Evolutionary conservation across 2,888 invertebrate genomes (phyloP).

Genomic region (Leptopilina drosophilae): DNA sequence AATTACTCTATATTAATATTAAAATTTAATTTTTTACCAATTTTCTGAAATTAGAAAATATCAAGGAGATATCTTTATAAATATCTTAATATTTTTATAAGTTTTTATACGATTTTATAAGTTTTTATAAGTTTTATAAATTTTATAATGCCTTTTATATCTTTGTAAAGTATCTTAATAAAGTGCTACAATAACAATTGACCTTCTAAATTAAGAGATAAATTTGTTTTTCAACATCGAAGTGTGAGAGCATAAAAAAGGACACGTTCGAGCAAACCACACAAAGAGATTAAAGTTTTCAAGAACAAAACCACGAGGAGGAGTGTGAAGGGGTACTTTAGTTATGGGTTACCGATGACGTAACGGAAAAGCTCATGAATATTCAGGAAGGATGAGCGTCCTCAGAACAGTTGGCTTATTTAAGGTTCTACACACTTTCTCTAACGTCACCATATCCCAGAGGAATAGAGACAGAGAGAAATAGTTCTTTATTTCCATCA

Average conservation of each 20-base stretch:
- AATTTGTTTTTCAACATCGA: neutral
- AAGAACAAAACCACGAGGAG: neutral
- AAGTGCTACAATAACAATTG: too few relatives aligned
- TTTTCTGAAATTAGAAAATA: too few relatives aligned
- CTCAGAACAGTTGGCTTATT: neutral
- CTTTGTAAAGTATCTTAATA: too few relatives aligned
- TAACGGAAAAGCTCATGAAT: conserved; percentile 19
- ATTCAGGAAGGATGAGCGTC: conserved; percentile 28
- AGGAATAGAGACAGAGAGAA: neutral
- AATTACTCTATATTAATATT: too few relatives aligned
- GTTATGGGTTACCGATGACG: conserved; percentile 5
- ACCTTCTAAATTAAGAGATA: neutral
- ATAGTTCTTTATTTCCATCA: neutral
- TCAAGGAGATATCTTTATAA: too few relatives aligned
- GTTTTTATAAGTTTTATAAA: too few relatives aligned
- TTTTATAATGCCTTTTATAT: too few relatives aligned
- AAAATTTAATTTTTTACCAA: too few relatives aligned
- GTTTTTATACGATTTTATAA: too few relatives aligned
- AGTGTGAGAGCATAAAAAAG: neutral
- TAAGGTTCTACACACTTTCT: conserved; percentile 2
- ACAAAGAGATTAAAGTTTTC: neutral
- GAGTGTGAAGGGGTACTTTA: conserved; percentile 1
- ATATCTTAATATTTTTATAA: too few relatives aligned
- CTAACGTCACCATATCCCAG: neutral
- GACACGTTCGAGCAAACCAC: neutral